These are phyloP conservation scores for Coracopsis vasa DNA, from an alignment of 2,113 vertebrate species.

Conservation along the genomic window DNA sequence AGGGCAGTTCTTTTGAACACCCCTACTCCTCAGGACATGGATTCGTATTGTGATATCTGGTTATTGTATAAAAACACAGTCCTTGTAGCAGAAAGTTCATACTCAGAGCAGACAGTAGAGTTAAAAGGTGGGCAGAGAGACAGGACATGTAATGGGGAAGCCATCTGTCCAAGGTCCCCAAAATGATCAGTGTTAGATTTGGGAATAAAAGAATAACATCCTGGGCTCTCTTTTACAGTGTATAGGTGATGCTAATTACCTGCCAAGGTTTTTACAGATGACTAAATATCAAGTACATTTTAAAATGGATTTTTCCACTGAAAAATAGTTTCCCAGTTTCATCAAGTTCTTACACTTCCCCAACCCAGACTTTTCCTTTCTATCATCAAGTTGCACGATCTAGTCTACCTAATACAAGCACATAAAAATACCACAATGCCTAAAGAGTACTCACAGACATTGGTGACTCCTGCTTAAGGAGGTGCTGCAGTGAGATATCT, in stretches of 20 bases:
- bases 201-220: not conserved
- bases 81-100: not conserved
- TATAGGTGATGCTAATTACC: not conserved
- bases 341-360: not conserved
- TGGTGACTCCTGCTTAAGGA: not conserved
- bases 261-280: not conserved
- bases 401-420: not conserved
- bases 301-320: not conserved
- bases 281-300: not conserved
- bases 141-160: not conserved
- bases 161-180: not conserved
- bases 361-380: not conserved
- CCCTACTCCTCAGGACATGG: not conserved
- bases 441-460: not conserved
- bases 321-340: not conserved
- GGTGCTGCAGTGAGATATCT: not conserved
- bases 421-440: accelerated
- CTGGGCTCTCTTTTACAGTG: not conserved
- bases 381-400: not conserved
- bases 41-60: not conserved
- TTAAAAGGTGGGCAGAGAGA: not conserved
- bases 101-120: not conserved
- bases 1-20: not conserved
- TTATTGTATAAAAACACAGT: not conserved
- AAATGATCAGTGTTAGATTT: not conserved